These are phyloP conservation scores for Ips typographus DNA, from an alignment of 1,140 invertebrate species.

Conservation along the genomic window DNA sequence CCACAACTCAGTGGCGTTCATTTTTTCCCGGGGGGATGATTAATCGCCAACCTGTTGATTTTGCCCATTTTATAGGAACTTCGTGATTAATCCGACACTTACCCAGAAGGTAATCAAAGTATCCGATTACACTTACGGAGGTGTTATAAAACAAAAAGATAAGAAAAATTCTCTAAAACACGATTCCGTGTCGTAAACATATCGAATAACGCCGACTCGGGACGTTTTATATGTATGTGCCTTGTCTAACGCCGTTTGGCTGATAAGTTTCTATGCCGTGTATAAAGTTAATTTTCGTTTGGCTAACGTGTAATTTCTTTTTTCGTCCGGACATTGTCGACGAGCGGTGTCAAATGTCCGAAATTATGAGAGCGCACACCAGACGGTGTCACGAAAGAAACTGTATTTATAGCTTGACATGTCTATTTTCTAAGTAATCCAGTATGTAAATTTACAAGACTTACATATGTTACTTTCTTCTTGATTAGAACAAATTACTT, in stretches of 20 bases:
- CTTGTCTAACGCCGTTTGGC: neutral
- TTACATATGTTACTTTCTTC: no score
- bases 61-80: no score
- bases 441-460: no score
- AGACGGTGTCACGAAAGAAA: no score
- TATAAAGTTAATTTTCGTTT: neutral
- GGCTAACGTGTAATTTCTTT: no score
- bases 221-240: constrained; percentile 2
- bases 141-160: constrained; percentile 9
- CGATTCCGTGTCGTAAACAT: neutral
- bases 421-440: no score
- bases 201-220: constrained; percentile 1
- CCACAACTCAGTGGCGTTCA: neutral
- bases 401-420: no score
- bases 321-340: no score
- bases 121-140: constrained; percentile 14
- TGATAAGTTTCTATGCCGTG: constrained; percentile 3
- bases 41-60: no score
- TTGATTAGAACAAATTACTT: no score
- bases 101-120: constrained; percentile 11
- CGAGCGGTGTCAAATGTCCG: no score
- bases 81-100: constrained; percentile 12
- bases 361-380: no score
- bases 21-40: neutral
- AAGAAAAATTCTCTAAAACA: constrained; percentile 18